Percentiles rank a stretch among this genome's conserved stretches.
Evolutionary conservation across 1,140 invertebrate genomes (phyloP).

Genomic region (Rhynchophorus ferrugineus): DNA sequence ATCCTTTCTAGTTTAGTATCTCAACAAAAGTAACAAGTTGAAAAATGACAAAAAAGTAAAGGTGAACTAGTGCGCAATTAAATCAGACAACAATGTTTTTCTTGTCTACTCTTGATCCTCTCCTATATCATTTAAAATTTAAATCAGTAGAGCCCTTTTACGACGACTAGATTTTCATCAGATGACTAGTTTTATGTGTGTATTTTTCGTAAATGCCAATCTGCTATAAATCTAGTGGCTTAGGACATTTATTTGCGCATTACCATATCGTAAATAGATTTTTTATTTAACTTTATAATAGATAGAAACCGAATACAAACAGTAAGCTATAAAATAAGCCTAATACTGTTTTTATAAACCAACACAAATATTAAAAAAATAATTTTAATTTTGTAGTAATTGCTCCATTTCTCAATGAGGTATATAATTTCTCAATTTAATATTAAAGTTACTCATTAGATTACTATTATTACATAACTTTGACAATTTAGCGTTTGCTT

Average conservation of each 20-base stretch:
- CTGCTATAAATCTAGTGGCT: slow-evolving; percentile 19
- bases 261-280: slow-evolving; percentile 23
- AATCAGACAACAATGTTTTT: not conserved
- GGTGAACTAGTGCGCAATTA: not conserved
- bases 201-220: slow-evolving; percentile 21
- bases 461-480: too few species aligned
- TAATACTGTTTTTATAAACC: too few species aligned
- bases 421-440: too few species aligned
- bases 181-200: slow-evolving; percentile 21
- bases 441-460: too few species aligned
- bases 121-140: slow-evolving; percentile 3
- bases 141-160: slow-evolving; percentile 12
- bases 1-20: too few species aligned
- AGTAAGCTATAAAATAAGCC: too few species aligned
- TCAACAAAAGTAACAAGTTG: too few species aligned
- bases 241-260: slow-evolving; percentile 20
- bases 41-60: too few species aligned
- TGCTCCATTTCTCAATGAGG: too few species aligned
- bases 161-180: slow-evolving; percentile 22
- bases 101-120: not conserved
- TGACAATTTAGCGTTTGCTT: too few species aligned
- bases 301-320: slow-evolving; percentile 16
- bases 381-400: too few species aligned
- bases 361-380: too few species aligned
- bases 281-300: slow-evolving; percentile 10